These are phyloP conservation scores for Rhincodon typus DNA, from an alignment of 2,797 vertebrate genomes.

Conservation along the genomic window DNA sequence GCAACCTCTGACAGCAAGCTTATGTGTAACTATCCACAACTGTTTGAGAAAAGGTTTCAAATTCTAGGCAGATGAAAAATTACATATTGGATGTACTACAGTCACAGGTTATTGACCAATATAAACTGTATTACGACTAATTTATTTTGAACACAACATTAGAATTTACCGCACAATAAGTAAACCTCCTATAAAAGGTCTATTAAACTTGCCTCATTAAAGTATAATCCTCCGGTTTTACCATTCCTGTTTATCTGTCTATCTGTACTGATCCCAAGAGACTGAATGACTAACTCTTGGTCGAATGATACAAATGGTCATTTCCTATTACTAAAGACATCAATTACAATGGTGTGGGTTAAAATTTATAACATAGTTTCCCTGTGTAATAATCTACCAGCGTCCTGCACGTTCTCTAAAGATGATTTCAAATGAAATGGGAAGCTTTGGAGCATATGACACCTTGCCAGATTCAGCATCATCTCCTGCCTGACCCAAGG, in stretches of 20 bases:
- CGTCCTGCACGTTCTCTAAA: not conserved
- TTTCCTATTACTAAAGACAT: not conserved
- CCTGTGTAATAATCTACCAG: not conserved
- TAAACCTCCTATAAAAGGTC: not conserved
- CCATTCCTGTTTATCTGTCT: not conserved
- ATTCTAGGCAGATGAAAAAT: not conserved
- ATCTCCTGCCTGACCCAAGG: not conserved
- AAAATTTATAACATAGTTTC: not conserved
- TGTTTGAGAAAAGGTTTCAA: not conserved
- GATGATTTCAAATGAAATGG: not conserved
- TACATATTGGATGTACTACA: not conserved
- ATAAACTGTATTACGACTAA: not conserved
- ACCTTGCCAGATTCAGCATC: not conserved
- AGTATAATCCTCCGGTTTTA: not conserved
- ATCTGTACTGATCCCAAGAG: too few relatives aligned
- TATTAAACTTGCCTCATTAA: not conserved
- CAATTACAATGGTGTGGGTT: not conserved
- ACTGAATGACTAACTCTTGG: not conserved
- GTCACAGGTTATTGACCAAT: not conserved
- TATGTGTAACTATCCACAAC: not conserved
- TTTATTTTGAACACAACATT: not conserved
- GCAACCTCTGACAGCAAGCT: not conserved
- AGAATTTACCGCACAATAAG: not conserved
- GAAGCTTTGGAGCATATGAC: not conserved
- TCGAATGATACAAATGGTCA: too few relatives aligned